Evolutionary conservation across 2,113 vertebrate genomes (phyloP).

Genomic region (Lophotis ruficrista): DNA sequence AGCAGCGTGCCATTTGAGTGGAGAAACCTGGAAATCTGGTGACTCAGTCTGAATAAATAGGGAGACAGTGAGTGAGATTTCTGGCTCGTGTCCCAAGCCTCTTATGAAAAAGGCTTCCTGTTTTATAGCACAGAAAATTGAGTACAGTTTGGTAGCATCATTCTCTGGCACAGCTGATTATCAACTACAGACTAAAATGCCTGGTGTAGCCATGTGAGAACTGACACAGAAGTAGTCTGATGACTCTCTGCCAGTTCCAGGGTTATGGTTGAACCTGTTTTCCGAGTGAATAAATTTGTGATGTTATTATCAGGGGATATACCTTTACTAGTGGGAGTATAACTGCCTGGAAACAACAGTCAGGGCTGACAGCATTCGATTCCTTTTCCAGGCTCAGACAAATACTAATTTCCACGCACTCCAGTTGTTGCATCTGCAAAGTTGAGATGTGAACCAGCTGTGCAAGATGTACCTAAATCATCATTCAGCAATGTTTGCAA

Average conservation of each 20-base stretch:
- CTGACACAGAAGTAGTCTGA: background rate
- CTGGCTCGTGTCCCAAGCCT: slow-evolving; percentile 16
- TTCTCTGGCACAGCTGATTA: background rate
- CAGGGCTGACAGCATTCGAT: background rate
- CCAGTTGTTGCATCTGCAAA: background rate
- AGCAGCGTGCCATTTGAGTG: slow-evolving; percentile 8
- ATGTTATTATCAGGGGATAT: background rate
- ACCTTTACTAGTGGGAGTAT: background rate
- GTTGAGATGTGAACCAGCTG: background rate
- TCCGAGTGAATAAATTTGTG: background rate
- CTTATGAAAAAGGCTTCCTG: background rate
- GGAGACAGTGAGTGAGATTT: slow-evolving; percentile 14
- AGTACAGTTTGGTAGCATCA: background rate
- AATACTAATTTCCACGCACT: background rate
- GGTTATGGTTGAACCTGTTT: background rate
- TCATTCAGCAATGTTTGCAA: background rate
- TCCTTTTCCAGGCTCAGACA: background rate
- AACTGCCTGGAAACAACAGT: background rate
- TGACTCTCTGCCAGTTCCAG: background rate
- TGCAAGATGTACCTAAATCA: background rate
- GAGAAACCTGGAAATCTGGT: slow-evolving; percentile 45
- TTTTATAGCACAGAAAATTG: slow-evolving; percentile 18
- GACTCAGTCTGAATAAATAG: slow-evolving; percentile 26
- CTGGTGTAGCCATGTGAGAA: background rate
- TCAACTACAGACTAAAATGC: background rate